Percentiles rank a stretch among this genome's conserved stretches.
Conservation (phyloP, 2,888 invertebrate species). For the Quadriops clusia region DNA sequence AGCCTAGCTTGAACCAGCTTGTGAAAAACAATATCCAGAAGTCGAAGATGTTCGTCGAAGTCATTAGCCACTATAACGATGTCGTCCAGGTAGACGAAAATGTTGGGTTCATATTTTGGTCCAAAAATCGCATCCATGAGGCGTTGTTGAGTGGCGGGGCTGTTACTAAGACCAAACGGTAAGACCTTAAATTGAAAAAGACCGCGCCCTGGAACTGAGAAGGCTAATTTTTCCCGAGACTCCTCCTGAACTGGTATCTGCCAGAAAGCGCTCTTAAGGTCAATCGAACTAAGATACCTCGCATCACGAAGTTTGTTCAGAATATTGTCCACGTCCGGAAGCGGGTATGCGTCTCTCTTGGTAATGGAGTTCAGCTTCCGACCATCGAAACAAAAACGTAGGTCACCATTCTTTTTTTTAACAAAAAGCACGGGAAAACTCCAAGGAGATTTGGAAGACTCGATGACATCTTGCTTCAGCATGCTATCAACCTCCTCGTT, state of each 20-base stretch:
- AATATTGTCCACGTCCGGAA: conserved; percentile 19
- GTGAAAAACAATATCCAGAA: conserved; percentile 15
- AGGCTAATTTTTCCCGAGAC: conserved; percentile 24
- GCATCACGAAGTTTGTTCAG: conserved; percentile 17
- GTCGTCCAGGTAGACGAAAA: conserved; percentile 19
- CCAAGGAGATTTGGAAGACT: conserved; percentile 15
- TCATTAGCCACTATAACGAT: conserved; percentile 17
- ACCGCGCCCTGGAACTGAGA: conserved; percentile 22
- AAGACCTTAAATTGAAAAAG: conserved; percentile 17
- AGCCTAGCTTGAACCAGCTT: conserved; percentile 15
- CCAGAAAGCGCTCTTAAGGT: conserved; percentile 19
- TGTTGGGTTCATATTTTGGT: conserved; percentile 6
- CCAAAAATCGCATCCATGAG: conserved; percentile 14
- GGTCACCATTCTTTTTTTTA: conserved; percentile 17
- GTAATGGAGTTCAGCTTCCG: conserved; percentile 20
- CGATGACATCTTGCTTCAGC: conserved; percentile 3
- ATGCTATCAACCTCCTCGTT: conserved; percentile 12
- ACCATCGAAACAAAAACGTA: conserved; percentile 20
- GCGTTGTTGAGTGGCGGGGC: conserved; percentile 15
- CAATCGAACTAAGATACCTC: conserved; percentile 17
- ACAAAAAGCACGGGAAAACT: conserved; percentile 20
- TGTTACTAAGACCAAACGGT: conserved; percentile 18
- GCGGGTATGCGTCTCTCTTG: conserved; percentile 19
- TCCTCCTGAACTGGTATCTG: conserved; percentile 21
- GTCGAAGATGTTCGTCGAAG: conserved; percentile 12